Evolutionary conservation across 2,888 invertebrate genomes (phyloP).

Genomic region (Elysia crispata): DNA sequence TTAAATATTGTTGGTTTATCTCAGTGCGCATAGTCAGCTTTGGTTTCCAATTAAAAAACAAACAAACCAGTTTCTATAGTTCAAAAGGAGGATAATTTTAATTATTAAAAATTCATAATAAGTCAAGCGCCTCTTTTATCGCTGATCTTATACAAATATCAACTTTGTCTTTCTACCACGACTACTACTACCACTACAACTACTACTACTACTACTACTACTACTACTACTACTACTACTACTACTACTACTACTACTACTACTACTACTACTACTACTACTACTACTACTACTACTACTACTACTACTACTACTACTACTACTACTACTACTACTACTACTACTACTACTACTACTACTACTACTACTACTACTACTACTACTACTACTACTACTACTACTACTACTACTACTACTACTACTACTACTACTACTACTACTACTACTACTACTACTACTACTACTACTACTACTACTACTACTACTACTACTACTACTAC

Average conservation of each 20-base stretch:
- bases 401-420: slow-evolving; percentile 41
- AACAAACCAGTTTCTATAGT: too few relatives aligned
- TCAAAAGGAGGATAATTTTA: too few relatives aligned
- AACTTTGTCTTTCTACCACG: background rate
- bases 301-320: slow-evolving; percentile 7
- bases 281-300: slow-evolving; percentile 1
- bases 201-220: slow-evolving; percentile 4
- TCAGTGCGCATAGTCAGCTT: too few relatives aligned
- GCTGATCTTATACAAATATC: too few relatives aligned
- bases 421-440: slow-evolving; percentile 40
- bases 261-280: slow-evolving; percentile 10
- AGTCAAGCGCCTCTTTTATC: too few relatives aligned
- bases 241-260: slow-evolving; percentile 4
- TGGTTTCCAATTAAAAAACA: too few relatives aligned
- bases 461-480: slow-evolving; percentile 29
- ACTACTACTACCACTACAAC: background rate
- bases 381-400: slow-evolving; percentile 40
- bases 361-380: slow-evolving; percentile 31
- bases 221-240: slow-evolving; percentile 1
- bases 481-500: slow-evolving; percentile 5
- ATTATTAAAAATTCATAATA: too few relatives aligned
- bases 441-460: slow-evolving; percentile 41
- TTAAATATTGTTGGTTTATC: too few relatives aligned
- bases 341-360: slow-evolving; percentile 4
- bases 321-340: slow-evolving; percentile 1